Base-by-base conservation (phyloP, 2,888 invertebrate genomes). In the Phengaris arion region DNA sequence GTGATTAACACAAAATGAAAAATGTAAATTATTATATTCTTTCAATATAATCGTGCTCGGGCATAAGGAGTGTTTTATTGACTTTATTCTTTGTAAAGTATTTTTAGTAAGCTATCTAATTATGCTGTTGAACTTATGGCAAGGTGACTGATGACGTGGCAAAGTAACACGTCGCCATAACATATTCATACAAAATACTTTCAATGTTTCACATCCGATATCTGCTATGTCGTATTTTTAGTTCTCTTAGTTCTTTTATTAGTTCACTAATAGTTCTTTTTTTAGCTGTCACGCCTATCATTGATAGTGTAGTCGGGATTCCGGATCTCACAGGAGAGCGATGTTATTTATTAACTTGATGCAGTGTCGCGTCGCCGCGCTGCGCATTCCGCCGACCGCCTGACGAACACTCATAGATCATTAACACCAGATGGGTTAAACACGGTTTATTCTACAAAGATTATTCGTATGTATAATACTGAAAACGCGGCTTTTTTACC, bases 331-430 rank as follows among this genome's bases (percentile, higher is more conserved):
- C 75, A 55, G 75, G 75, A 75, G 75, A 83, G 81, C 82, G 85
- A 84, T 83, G 85, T 88, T 87, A 89, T 90, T 91, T 91, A 91
- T 90, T 89, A 88, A 88, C 87, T 89, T 87, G 87, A 87, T 90
- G 89, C 89, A 89, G 87, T 88, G 89, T 89, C 86, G 86, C 86
- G 89, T 89, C 86, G 86, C 86, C 85, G 85, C 81, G 85, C 85
- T 85, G 85, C 81, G 86, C 90, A 91, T 91, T 90, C 90, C 91
- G 84, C 83, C 82, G 85, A 85, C 83, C 83, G 84, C 81, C 82
- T 77, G 80, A 9, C 88, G 72, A 72, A 72, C 13, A 46, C 72
- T 54, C 72, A 72, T 72, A 72, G 72, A 72, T 54, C 72, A 72
- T 22, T 54, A 35, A 52, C 72, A 52, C 52, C 72, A 72, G 72